These are phyloP conservation scores for Danaus plexippus DNA, from an alignment of 1,140 invertebrate genomes.

Conservation along the genomic window DNA sequence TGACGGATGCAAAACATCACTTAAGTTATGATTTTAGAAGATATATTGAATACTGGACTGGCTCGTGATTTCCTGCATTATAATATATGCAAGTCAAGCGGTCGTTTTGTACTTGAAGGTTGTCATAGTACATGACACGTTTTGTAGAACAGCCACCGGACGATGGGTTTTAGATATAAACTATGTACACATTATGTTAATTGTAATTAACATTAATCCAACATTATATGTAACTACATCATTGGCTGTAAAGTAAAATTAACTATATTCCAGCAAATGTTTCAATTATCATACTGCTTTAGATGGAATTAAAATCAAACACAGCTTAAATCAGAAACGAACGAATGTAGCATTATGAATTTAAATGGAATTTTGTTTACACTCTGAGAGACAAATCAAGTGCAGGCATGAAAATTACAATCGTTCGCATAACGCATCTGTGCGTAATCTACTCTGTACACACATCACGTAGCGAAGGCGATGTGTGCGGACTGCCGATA, in stretches of 20 bases:
- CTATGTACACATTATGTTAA: no score
- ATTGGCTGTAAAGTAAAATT: no score
- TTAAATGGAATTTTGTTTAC: no score
- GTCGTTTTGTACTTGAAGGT: constrained; percentile 42
- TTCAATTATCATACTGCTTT: no score
- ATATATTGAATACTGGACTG: constrained; percentile 57
- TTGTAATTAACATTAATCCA: no score
- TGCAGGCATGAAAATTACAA: constrained; percentile 28
- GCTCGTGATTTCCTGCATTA: constrained; percentile 64
- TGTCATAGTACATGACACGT: constrained; percentile 43
- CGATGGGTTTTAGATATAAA: no score
- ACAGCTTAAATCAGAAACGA: no score
- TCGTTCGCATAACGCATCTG: constrained; percentile 27
- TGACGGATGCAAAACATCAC: constrained; percentile 55
- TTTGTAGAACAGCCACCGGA: constrained; percentile 14
- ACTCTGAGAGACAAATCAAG: constrained; percentile 26
- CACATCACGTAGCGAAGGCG: constrained; percentile 43
- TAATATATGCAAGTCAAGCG: constrained; percentile 58
- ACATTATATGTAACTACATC: no score
- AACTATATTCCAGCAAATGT: no score
- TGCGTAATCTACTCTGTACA: constrained; percentile 26
- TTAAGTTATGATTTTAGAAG: constrained; percentile 66
- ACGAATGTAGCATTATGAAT: no score
- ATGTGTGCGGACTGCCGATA: constrained; percentile 48
- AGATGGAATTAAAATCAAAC: no score